Evolutionary conservation across 2,113 vertebrate genomes (phyloP).

Genomic region (Strix uralensis): DNA sequence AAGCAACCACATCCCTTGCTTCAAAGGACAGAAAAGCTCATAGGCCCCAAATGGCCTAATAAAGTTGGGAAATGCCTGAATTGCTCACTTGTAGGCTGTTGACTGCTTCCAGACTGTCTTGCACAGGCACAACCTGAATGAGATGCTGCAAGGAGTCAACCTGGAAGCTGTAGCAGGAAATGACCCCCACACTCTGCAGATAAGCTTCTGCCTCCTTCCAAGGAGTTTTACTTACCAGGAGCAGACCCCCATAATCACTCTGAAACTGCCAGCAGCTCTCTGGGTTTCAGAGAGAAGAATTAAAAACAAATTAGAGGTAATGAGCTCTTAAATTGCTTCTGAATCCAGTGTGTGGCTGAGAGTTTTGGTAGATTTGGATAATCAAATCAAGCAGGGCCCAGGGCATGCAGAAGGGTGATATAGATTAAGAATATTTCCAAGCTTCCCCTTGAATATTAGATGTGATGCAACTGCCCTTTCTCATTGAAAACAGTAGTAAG

Average conservation of each 20-base stretch:
- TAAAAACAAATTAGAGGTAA: slow-evolving; percentile 63
- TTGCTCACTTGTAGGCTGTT: not conserved
- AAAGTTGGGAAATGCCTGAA: not conserved
- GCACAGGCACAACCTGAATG: not conserved
- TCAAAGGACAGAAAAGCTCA: not conserved
- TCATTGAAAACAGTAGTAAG: not conserved
- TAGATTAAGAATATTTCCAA: not conserved
- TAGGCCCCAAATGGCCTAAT: not conserved
- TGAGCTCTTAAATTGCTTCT: slow-evolving; percentile 51
- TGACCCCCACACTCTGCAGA: not conserved
- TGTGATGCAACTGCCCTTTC: not conserved
- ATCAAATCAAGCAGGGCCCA: not conserved
- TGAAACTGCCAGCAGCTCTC: not conserved
- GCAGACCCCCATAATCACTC: not conserved
- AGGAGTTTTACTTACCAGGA: not conserved
- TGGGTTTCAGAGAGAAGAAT: slow-evolving; percentile 37
- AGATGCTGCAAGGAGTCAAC: not conserved
- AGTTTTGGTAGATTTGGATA: slow-evolving; percentile 28
- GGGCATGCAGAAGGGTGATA: not conserved
- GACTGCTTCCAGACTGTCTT: not conserved
- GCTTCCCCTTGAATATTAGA: not conserved
- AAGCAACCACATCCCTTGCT: not conserved
- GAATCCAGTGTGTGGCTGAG: slow-evolving; percentile 1
- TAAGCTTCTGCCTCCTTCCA: not conserved
- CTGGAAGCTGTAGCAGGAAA: not conserved